Conservation (phyloP, 2,797 vertebrate species). For the Macropodus opercularis region DNA sequence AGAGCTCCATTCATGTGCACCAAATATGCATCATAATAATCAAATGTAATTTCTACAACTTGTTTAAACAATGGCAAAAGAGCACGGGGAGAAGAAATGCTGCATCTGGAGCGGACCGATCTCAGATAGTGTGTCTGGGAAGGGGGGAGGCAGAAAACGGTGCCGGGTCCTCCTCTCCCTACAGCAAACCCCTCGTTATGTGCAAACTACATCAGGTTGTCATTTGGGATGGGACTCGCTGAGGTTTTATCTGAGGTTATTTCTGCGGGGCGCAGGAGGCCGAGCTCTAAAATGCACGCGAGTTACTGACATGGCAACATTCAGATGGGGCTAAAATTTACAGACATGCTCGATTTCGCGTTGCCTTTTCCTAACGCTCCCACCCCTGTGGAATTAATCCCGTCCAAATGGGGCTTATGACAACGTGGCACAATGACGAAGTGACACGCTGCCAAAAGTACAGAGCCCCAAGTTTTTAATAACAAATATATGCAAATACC, state of each 20-base stretch:
- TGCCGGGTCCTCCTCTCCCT: not conserved
- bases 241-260: conserved; percentile 44
- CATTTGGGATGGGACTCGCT: conserved; percentile 25
- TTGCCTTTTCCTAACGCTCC: not conserved
- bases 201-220: conserved; percentile 55
- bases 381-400: conserved; percentile 28
- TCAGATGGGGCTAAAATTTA: conserved; percentile 30
- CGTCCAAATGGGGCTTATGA: conserved; percentile 31
- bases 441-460: conserved; percentile 23
- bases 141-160: conserved; percentile 11
- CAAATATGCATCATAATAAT: conserved; percentile 41
- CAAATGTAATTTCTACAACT: conserved; percentile 52
- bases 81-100: conserved; percentile 19
- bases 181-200: conserved; percentile 48
- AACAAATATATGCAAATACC: conserved; percentile 37
- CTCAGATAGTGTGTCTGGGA: no score
- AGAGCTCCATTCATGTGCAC: conserved; percentile 43
- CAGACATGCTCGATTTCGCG: conserved; percentile 41
- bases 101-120: conserved; percentile 48
- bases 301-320: conserved; percentile 51
- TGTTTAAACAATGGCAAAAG: conserved; percentile 50
- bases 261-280: conserved; percentile 22
- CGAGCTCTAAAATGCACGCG: conserved; percentile 34
- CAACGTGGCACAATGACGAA: conserved; percentile 36
- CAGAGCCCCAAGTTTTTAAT: conserved; percentile 20